A percentile compares a stretch with the other conserved stretches of the same genome.
Conservation (phyloP, 2,888 invertebrate genomes). For the Noctua janthina region DNA sequence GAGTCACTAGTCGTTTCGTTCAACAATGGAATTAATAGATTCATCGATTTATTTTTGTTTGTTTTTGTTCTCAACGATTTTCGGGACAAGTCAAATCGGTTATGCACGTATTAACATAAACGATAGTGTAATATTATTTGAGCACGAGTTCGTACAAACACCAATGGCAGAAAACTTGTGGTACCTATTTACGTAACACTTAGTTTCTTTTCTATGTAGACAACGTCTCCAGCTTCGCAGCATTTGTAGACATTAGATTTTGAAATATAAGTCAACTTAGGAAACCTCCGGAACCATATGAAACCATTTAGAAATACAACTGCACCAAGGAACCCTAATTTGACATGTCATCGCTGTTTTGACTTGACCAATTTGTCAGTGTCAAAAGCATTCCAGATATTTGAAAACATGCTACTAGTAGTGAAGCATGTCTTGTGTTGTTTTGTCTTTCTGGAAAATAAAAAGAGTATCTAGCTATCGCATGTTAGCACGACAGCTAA, state of each 20-base stretch:
- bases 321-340: slow-evolving; percentile 27
- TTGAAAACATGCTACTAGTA: accelerated
- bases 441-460: slow-evolving; percentile 7
- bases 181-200: background rate
- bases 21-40: background rate
- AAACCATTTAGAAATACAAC: background rate
- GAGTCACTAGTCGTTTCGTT: slow-evolving; percentile 6
- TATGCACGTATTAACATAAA: background rate
- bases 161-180: background rate
- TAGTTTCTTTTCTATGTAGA: background rate
- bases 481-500: background rate
- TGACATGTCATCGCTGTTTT: slow-evolving; percentile 29
- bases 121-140: background rate
- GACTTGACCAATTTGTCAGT: slow-evolving; percentile 34
- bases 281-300: background rate
- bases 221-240: background rate
- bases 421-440: slow-evolving; percentile 1
- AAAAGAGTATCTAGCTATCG: slow-evolving; percentile 8
- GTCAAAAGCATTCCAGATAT: slow-evolving; percentile 21
- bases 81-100: background rate
- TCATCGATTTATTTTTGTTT: slow-evolving; percentile 13
- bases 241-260: background rate
- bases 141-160: background rate
- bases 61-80: background rate
- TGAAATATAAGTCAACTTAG: background rate